phyloP scores from a whole-genome alignment of 1,140 invertebrate species.

The Drosophila funebris region DNA sequence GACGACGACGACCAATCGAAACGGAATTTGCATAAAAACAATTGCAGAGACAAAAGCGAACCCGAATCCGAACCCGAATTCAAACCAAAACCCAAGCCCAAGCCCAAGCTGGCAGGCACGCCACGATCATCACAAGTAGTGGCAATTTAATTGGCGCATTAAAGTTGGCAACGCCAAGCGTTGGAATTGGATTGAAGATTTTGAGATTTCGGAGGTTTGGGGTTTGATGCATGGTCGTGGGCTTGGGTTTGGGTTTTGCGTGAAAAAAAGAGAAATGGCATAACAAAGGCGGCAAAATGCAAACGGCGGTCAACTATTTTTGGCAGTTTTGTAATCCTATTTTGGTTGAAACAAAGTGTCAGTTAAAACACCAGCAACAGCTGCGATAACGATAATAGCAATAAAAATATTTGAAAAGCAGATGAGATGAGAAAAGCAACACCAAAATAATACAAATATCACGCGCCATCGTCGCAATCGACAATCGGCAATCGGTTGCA shows the following conservation, averaged over 20 bases:
- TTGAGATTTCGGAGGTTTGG: slow-evolving; percentile 1
- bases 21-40: slow-evolving; percentile 72
- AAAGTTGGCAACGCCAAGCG: slow-evolving; percentile 45
- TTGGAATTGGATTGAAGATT: slow-evolving; percentile 31
- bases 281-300: slow-evolving; percentile 55
- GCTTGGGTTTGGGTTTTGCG: slow-evolving; percentile 11
- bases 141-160: slow-evolving; percentile 76
- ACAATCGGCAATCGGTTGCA: slow-evolving; percentile 46
- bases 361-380: slow-evolving; percentile 29
- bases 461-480: slow-evolving; percentile 36
- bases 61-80: slow-evolving; percentile 2
- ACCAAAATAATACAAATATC: slow-evolving; percentile 21
- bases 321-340: slow-evolving; percentile 48
- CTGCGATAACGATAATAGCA: slow-evolving; percentile 61
- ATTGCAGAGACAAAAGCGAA: slow-evolving; percentile 46
- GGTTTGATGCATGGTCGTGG: slow-evolving; percentile 6
- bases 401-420: slow-evolving; percentile 30
- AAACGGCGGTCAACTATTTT: slow-evolving; percentile 24
- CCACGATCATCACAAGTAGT: slow-evolving; percentile 42
- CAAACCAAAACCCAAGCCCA: neutral
- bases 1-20: slow-evolving; percentile 52
- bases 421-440: slow-evolving; percentile 16
- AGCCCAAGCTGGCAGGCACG: neutral
- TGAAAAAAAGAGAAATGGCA: slow-evolving; percentile 67
- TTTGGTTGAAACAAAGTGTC: slow-evolving; percentile 25